phyloP scores from a whole-genome alignment of 2,797 vertebrate species.

The Mormyrops attenuatus region DNA sequence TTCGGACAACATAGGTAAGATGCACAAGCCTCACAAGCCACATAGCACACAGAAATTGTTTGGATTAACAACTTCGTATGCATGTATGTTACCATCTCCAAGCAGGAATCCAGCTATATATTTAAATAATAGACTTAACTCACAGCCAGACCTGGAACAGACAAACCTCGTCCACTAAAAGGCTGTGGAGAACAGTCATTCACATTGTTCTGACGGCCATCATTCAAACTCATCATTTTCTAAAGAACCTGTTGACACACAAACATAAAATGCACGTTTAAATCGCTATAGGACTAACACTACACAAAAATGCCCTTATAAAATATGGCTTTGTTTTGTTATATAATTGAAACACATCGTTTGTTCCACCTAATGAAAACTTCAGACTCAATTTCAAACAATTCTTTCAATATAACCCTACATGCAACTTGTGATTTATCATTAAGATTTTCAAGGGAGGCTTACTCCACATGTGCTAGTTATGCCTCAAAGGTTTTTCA shows the following conservation, averaged over 20 bases:
- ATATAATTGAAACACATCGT: background rate
- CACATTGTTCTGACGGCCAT: background rate
- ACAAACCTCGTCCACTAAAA: background rate
- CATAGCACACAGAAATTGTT: background rate
- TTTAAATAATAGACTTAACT: background rate
- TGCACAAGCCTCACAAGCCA: background rate
- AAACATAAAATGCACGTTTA: background rate
- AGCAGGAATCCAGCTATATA: background rate
- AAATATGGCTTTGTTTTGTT: conserved; percentile 4
- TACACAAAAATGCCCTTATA: background rate
- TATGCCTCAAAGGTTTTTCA: background rate
- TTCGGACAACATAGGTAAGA: background rate
- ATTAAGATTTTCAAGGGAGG: background rate
- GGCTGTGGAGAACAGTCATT: background rate
- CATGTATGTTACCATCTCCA: background rate
- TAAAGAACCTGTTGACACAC: background rate
- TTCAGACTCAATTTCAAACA: background rate
- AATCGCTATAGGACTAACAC: background rate
- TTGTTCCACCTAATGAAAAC: background rate
- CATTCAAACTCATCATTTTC: background rate
- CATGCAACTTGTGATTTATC: background rate
- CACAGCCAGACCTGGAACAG: background rate
- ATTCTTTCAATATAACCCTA: background rate
- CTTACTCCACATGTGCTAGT: background rate
- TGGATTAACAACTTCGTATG: background rate